Conservation (phyloP, 2,113 vertebrate species). For the Acrocephalus arundinaceus region DNA sequence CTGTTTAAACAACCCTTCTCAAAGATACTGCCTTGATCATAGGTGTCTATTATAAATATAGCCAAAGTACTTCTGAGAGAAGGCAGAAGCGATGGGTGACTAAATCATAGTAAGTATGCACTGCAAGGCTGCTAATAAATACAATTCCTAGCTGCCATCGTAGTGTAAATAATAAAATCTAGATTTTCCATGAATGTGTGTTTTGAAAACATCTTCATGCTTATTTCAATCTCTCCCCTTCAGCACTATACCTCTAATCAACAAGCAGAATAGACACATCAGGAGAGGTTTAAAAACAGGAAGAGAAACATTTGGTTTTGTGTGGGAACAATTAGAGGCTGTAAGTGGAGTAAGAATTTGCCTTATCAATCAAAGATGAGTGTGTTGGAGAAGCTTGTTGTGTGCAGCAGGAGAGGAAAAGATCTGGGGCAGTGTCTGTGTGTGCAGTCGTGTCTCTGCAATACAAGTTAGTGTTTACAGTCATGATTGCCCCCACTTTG, state of each 20-base stretch:
- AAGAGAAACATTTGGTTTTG: neutral
- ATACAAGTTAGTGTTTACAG: neutral
- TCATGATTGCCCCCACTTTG: neutral
- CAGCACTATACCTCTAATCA: constrained; percentile 1
- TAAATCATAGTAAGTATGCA: constrained; percentile 40
- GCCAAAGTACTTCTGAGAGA: neutral
- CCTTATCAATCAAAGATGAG: neutral
- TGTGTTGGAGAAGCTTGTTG: neutral
- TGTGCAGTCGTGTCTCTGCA: neutral
- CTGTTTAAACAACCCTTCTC: constrained; percentile 61
- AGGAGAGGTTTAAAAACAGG: neutral
- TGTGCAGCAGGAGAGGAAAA: neutral
- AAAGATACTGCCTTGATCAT: constrained; percentile 55
- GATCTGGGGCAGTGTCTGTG: neutral
- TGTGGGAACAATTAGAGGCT: constrained; percentile 32
- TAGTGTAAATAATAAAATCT: constrained; percentile 43
- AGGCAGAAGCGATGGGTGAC: neutral
- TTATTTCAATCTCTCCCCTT: constrained; percentile 30
- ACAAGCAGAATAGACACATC: neutral
- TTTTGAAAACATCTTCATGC: constrained; percentile 42
- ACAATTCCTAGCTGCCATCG: constrained; percentile 49
- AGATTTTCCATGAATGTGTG: constrained; percentile 23
- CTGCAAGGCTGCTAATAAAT: constrained; percentile 57
- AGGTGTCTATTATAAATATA: constrained; percentile 50
- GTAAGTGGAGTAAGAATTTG: constrained; percentile 23